Evolutionary conservation across 2,113 vertebrate species (phyloP).

Genomic region (Vidua macroura): DNA sequence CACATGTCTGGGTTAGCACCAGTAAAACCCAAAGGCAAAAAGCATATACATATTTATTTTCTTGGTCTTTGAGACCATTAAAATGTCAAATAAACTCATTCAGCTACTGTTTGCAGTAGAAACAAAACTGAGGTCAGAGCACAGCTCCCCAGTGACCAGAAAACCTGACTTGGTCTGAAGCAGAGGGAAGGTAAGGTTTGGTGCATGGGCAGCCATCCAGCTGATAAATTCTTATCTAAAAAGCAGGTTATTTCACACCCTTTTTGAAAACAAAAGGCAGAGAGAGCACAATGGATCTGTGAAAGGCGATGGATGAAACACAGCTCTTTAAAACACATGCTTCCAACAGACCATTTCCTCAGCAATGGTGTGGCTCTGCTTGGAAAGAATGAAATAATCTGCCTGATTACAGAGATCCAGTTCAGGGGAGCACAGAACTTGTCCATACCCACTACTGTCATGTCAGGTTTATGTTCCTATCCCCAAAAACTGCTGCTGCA

Average conservation of each 20-base stretch:
- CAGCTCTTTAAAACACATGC: not conserved
- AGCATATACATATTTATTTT: not conserved
- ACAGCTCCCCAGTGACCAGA: not conserved
- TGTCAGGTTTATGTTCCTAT: not conserved
- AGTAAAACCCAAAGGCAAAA: not conserved
- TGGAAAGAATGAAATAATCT: not conserved
- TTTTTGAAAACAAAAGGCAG: conserved; percentile 36
- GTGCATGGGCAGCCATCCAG: not conserved
- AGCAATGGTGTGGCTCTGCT: not conserved
- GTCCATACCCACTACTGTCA: not conserved
- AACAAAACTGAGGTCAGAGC: conserved; percentile 31
- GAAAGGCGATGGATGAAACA: not conserved
- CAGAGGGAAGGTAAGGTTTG: not conserved
- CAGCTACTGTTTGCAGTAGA: conserved; percentile 28
- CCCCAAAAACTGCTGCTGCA: not conserved
- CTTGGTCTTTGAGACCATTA: not conserved
- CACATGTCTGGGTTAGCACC: not conserved
- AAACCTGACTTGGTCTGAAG: not conserved
- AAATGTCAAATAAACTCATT: conserved; percentile 19
- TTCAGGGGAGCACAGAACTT: not conserved
- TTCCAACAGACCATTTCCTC: not conserved
- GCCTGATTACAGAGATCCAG: not conserved
- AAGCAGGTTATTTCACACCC: not conserved
- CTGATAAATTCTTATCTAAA: conserved; percentile 22
- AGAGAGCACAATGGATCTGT: not conserved